A percentile compares a stretch with the other conserved stretches of the same genome.
Evolutionary conservation across 2,888 invertebrate species (phyloP).

Genomic region (Tipula confusa): DNA sequence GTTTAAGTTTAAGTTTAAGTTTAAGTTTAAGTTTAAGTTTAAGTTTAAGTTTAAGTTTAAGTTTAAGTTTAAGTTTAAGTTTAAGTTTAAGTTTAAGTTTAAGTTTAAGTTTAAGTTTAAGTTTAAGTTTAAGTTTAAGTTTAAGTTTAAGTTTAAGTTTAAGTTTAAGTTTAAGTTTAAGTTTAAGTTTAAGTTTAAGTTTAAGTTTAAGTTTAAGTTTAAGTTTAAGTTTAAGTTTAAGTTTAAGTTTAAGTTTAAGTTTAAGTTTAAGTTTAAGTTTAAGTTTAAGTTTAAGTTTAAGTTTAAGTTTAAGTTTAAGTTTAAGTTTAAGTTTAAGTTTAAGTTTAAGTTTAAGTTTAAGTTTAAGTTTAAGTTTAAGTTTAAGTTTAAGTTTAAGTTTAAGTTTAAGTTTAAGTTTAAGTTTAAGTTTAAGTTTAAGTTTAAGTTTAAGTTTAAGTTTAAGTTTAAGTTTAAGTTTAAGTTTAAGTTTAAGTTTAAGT

Average conservation of each 20-base stretch:
- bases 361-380: background rate
- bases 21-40: background rate
- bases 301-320: background rate
- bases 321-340: background rate
- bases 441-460: no score
- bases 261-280: background rate
- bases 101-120: background rate
- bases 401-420: background rate
- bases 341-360: background rate
- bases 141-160: background rate
- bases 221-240: background rate
- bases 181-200: background rate
- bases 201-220: background rate
- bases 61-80: background rate
- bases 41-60: background rate
- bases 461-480: no score
- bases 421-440: no score
- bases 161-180: background rate
- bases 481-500: no score
- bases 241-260: background rate
- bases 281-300: background rate
- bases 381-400: background rate
- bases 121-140: background rate
- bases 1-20: background rate
- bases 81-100: background rate